phyloP scores from a whole-genome alignment of 2,888 invertebrate genomes.

The Laothoe populi region DNA sequence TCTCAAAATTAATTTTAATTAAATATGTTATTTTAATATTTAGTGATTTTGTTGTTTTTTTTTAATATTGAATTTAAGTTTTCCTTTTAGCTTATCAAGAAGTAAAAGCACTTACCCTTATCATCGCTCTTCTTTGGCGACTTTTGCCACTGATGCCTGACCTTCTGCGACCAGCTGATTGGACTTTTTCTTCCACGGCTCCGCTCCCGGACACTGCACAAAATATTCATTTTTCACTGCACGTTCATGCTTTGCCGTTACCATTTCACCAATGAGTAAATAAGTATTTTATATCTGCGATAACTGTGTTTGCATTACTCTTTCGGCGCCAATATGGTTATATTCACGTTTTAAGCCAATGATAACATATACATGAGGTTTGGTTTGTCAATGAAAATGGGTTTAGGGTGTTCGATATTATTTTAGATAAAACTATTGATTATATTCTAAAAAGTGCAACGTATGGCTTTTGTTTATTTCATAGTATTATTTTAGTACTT shows the following conservation, averaged over 20 bases:
- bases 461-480: too few species aligned
- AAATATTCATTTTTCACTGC: constrained; percentile 48
- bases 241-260: background rate
- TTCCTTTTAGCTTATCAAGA: background rate
- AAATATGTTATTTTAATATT: too few species aligned
- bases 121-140: constrained; percentile 69
- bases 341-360: constrained; percentile 45
- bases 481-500: too few species aligned
- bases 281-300: constrained; percentile 57
- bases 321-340: constrained; percentile 53
- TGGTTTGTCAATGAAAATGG: background rate
- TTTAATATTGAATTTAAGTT: too few species aligned
- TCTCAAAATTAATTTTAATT: too few species aligned
- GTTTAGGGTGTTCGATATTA: background rate
- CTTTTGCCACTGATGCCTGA: constrained; percentile 86
- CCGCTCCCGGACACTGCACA: constrained; percentile 80
- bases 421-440: background rate
- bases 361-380: constrained; percentile 2
- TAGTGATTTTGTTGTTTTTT: too few species aligned
- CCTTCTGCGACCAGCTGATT: constrained; percentile 87
- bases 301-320: constrained; percentile 71
- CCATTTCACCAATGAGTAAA: constrained; percentile 39
- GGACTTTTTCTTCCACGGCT: constrained; percentile 82
- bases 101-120: constrained; percentile 58
- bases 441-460: background rate